Evolutionary conservation across 2,888 invertebrate genomes (phyloP).

Genomic region (Linyphia triangularis): DNA sequence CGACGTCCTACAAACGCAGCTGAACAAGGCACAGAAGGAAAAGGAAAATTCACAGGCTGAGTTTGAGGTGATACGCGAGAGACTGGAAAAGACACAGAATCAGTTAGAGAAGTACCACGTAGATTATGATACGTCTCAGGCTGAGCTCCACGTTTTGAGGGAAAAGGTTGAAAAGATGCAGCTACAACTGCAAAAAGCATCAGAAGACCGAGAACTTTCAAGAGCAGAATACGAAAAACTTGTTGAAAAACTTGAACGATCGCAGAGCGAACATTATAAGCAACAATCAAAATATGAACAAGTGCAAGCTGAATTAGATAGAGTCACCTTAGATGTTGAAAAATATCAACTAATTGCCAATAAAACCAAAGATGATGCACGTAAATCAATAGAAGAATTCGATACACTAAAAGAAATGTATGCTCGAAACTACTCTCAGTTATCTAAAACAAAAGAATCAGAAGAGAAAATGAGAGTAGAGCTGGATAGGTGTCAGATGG

Average conservation of each 20-base stretch:
- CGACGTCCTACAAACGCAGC: slow-evolving; percentile 89
- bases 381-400: slow-evolving; percentile 92
- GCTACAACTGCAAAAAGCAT: slow-evolving; percentile 86
- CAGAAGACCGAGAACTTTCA: slow-evolving; percentile 92
- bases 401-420: slow-evolving; percentile 92
- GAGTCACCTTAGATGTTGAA: slow-evolving; percentile 90
- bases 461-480: slow-evolving; percentile 95
- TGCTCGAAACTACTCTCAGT: slow-evolving; percentile 90
- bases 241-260: slow-evolving; percentile 87
- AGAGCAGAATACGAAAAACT: slow-evolving; percentile 95
- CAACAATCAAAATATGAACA: slow-evolving; percentile 93
- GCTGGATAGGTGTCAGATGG: slow-evolving; percentile 87
- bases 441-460: slow-evolving; percentile 91
- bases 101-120: slow-evolving; percentile 83
- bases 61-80: slow-evolving; percentile 90
- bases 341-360: slow-evolving; percentile 89
- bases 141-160: slow-evolving; percentile 91
- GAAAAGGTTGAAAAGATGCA: slow-evolving; percentile 94
- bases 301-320: slow-evolving; percentile 91
- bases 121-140: slow-evolving; percentile 91
- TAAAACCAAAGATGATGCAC: slow-evolving; percentile 90
- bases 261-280: slow-evolving; percentile 93
- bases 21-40: slow-evolving; percentile 90
- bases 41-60: slow-evolving; percentile 91
- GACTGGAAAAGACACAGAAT: slow-evolving; percentile 88